A percentile compares a stretch with the other conserved stretches of the same genome.
phyloP scores from a whole-genome alignment of 1,140 invertebrate genomes.

The Eumeta japonica region DNA sequence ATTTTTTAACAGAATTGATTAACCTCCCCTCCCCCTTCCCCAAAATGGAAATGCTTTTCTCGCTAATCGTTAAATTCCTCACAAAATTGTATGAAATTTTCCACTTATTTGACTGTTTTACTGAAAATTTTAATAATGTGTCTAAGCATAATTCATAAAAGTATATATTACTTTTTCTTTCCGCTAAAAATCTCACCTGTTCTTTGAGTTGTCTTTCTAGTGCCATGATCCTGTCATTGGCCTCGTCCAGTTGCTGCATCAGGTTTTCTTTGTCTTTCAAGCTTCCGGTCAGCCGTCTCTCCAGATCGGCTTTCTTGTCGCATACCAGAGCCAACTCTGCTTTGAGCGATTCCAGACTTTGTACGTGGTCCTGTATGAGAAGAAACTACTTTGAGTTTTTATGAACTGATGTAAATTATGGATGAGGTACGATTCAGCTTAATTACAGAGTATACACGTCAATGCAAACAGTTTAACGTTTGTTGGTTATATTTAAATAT shows the following conservation, averaged over 20 bases:
- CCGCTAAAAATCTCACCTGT: slow-evolving; percentile 70
- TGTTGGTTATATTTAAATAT: too few species aligned
- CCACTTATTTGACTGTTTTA: too few species aligned
- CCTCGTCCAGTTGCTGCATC: slow-evolving; percentile 79
- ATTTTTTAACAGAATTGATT: too few species aligned
- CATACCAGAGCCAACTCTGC: slow-evolving; percentile 84
- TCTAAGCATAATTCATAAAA: too few species aligned
- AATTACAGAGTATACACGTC: not conserved
- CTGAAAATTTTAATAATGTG: too few species aligned
- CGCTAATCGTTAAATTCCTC: too few species aligned
- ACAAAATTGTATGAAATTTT: too few species aligned
- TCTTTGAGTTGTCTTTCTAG: slow-evolving; percentile 83
- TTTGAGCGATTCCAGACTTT: slow-evolving; percentile 81
- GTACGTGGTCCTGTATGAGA: slow-evolving; percentile 75
- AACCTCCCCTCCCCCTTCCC: too few species aligned
- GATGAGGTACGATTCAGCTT: not conserved
- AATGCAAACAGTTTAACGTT: too few species aligned
- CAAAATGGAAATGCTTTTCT: too few species aligned
- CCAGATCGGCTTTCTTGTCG: slow-evolving; percentile 82
- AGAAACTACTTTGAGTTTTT: slow-evolving; percentile 11
- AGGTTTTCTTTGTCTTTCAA: slow-evolving; percentile 78
- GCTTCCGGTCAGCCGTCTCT: slow-evolving; percentile 72
- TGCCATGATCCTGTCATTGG: slow-evolving; percentile 81
- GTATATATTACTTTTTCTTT: too few species aligned
- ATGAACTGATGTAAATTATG: not conserved